These are phyloP conservation scores for Imbricaverruca yamaguchii DNA, from an alignment of 2,888 invertebrate species.

Conservation along the genomic window DNA sequence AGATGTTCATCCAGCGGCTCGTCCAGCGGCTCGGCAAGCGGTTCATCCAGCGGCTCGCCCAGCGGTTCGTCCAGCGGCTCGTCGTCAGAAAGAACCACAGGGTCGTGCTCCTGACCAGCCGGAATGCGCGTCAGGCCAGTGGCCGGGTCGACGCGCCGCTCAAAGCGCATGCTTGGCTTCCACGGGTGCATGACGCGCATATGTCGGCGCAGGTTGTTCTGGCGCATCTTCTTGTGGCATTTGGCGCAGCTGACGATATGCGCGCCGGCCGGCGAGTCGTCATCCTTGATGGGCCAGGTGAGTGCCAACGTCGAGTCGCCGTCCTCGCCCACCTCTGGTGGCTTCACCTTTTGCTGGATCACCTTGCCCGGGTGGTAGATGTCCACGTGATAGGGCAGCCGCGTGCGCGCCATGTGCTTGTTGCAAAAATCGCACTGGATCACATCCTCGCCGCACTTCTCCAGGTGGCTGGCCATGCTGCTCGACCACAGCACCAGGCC, in stretches of 20 bases:
- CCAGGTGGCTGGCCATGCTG: constrained; percentile 21
- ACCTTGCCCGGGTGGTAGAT: constrained; percentile 22
- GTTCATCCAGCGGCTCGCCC: neutral
- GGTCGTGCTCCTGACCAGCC: neutral
- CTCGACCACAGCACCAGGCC: constrained; percentile 19
- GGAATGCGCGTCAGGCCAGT: neutral
- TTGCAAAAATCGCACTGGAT: constrained; percentile 22
- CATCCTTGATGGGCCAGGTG: neutral
- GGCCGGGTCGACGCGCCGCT: neutral
- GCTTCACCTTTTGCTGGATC: neutral
- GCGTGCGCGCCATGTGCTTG: constrained; percentile 23
- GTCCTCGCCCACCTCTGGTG: neutral
- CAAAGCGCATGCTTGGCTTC: constrained; percentile 4
- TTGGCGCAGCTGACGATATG: constrained; percentile 5
- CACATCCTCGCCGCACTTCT: constrained; percentile 22
- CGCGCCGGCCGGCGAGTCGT: neutral
- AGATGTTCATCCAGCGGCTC: neutral
- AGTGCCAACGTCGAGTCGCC: neutral
- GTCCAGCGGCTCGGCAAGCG: neutral
- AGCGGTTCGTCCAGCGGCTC: neutral
- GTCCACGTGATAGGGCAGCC: constrained; percentile 21
- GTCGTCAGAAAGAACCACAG: neutral
- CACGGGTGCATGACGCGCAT: constrained; percentile 22
- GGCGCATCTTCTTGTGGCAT: constrained; percentile 22
- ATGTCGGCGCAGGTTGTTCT: constrained; percentile 22